A percentile compares a stretch with the other conserved stretches of the same genome.
Conservation (phyloP, 64 coral and sea anemone species). For the Pocillopora verrucosa region DNA sequence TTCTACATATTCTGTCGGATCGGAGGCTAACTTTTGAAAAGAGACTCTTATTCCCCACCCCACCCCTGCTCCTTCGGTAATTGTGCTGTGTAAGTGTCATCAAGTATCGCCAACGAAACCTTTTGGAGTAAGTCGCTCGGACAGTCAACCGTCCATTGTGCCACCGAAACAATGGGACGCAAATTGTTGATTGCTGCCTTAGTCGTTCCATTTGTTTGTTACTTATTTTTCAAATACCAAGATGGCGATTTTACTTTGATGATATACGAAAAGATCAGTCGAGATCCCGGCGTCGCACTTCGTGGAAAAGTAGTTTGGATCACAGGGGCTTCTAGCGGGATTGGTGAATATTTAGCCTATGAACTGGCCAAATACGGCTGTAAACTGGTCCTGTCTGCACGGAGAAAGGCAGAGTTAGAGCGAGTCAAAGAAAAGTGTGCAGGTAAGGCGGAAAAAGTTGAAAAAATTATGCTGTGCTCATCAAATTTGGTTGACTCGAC, state of each 20-base stretch:
- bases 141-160: not conserved
- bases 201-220: slow-evolving; percentile 44
- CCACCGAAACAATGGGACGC: not conserved
- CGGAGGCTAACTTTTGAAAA: too few species aligned
- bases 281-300: slow-evolving; percentile 33
- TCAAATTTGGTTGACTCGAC: too few species aligned
- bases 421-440: slow-evolving; percentile 71
- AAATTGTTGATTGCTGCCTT: not conserved
- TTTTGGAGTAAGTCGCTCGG: too few species aligned
- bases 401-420: slow-evolving; percentile 70
- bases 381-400: slow-evolving; percentile 66
- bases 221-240: slow-evolving; percentile 33
- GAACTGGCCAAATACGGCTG: slow-evolving; percentile 67
- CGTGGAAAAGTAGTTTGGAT: not conserved
- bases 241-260: slow-evolving; percentile 63
- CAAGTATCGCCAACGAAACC: too few species aligned
- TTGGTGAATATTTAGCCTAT: slow-evolving; percentile 16
- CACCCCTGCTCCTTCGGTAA: too few species aligned
- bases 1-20: too few species aligned
- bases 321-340: too few species aligned
- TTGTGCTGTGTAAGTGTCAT: too few species aligned
- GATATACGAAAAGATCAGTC: slow-evolving; percentile 58
- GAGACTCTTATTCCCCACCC: too few species aligned
- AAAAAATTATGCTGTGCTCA: too few species aligned
- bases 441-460: slow-evolving; percentile 21